Base-by-base conservation (phyloP, 1,140 invertebrate genomes). In the Fopius arisanus region DNA sequence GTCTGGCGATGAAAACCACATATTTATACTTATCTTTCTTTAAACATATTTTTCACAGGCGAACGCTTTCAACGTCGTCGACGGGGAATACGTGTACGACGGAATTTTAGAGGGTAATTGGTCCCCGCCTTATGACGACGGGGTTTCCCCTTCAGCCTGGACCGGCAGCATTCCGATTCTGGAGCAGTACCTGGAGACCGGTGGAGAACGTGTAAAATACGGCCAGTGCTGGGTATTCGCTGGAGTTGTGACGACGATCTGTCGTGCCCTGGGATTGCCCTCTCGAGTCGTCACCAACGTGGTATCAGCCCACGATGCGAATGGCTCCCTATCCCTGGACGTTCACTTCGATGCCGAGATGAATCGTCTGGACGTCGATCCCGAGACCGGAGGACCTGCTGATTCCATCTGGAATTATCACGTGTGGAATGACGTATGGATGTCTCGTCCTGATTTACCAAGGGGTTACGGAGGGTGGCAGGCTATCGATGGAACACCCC, bases 381-480 rank as follows among this genome's bases (percentile, higher is more conserved):
- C 82, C 0, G 82, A 80, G 51, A 86, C 85, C 7, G 33, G 23
- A 66, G 2, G 33, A 19, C 0, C 79, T 78, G 1, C 31, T 10
- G 85, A 87, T 23, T 82, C 84, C 0, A 83, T 87, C 74, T 91
- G 90, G 92, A 93, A 93, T 80, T 94, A 92, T 78, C 92, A 93
- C 80, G 91, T 92, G 0, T 93, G 92, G 92, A 92, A 92, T 78
- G 92, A 93, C n/a, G 91, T 90, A 7, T 93, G 91, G 92, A 92
- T 93, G 88, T 86, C 87, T 4, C 82, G 92, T n/a, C 90, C 90
- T 0, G 92, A 93, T 79, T 82, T 93, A 12, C 84, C 85, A 0
- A 82, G 79, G 23, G 91, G 91, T 0, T 88, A 88, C 59, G 87
- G 82, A 6, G 92, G 92, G 0, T 93, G 92, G 92, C 92, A 93